Conservation (phyloP, 2,113 vertebrate species). For the Thamnophis sirtalis region DNA sequence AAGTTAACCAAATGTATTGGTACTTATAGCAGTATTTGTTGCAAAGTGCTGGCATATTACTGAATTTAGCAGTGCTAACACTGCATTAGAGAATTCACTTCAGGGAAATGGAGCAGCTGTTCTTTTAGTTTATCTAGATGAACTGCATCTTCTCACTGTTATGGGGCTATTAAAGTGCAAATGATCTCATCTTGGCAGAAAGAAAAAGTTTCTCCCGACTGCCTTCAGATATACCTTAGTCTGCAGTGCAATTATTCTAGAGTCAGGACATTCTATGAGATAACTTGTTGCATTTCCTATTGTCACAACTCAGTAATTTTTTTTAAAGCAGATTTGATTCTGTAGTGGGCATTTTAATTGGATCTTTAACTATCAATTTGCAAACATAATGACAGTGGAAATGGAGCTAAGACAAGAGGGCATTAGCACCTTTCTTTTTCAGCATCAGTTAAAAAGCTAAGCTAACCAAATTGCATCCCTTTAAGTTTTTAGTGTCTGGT, state of each 20-base stretch:
- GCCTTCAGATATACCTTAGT: neutral
- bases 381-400: neutral
- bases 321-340: neutral
- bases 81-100: slow-evolving; percentile 48
- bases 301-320: neutral
- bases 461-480: neutral
- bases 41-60: slow-evolving; percentile 51
- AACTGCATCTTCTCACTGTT: neutral
- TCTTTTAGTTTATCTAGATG: slow-evolving; percentile 10
- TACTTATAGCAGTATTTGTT: slow-evolving; percentile 44
- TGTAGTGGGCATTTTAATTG: neutral
- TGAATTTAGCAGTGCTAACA: slow-evolving; percentile 58
- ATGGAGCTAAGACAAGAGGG: neutral
- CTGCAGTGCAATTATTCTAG: neutral
- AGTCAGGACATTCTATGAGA: neutral
- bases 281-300: neutral
- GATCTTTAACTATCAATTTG: neutral
- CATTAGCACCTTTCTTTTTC: neutral
- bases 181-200: neutral
- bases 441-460: neutral
- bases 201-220: fast-evolving
- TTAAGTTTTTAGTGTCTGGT: neutral
- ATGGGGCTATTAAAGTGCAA: neutral
- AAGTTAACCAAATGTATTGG: slow-evolving; percentile 11
- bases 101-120: slow-evolving; percentile 42